Percentiles rank a stretch among this genome's conserved stretches.
Conservation (phyloP, 2,113 vertebrate species). For the Synodontis membranacea region DNA sequence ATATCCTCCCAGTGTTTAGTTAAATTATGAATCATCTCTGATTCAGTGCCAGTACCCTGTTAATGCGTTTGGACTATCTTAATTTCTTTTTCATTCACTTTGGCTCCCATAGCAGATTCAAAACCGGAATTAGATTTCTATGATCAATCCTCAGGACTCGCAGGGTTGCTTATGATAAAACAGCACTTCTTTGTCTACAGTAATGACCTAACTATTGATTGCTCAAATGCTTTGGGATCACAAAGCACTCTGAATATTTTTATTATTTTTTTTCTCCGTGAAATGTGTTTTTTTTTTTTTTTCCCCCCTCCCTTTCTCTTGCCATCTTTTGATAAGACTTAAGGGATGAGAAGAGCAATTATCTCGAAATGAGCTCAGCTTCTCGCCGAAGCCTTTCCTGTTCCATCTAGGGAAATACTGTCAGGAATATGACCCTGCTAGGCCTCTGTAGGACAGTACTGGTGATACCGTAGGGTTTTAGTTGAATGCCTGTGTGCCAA, state of each 20-base stretch:
- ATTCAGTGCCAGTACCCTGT: constrained; percentile 1
- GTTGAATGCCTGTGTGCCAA: constrained; percentile 26
- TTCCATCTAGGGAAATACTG: constrained; percentile 61
- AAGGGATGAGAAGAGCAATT: constrained; percentile 68
- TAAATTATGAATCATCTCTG: constrained; percentile 3
- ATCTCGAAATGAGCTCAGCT: constrained; percentile 72
- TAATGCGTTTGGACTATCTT: constrained; percentile 36
- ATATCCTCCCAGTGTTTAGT: neutral
- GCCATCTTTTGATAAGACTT: constrained; percentile 67
- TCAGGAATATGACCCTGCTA: constrained; percentile 67
- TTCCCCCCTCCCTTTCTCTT: constrained; percentile 24
- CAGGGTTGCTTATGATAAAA: constrained; percentile 26
- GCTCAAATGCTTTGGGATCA: constrained; percentile 48
- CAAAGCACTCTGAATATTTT: constrained; percentile 50
- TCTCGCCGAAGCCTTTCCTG: constrained; percentile 59
- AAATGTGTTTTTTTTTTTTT: constrained; percentile 44
- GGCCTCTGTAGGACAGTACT: constrained; percentile 61
- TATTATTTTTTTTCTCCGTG: constrained; percentile 11
- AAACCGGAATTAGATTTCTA: constrained; percentile 23
- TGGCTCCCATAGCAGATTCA: constrained; percentile 4
- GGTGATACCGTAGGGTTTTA: constrained; percentile 59
- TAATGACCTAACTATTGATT: constrained; percentile 52
- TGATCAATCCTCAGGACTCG: constrained; percentile 18
- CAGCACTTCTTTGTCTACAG: constrained; percentile 29
- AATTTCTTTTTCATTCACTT: constrained; percentile 30